These are phyloP conservation scores for Stichodactyla mertensii DNA, from an alignment of 64 coral and sea anemone genomes.

Conservation along the genomic window DNA sequence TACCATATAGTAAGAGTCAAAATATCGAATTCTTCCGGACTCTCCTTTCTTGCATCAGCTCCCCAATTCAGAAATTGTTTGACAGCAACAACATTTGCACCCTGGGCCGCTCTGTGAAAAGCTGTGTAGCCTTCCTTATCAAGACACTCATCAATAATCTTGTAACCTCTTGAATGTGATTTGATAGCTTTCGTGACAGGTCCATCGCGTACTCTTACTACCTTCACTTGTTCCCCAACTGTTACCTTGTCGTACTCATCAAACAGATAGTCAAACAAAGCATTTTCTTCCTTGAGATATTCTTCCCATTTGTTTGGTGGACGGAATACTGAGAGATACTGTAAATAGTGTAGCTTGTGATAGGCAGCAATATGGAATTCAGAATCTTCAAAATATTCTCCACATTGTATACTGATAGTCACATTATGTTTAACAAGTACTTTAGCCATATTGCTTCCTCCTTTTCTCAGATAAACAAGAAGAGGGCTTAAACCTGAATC, in stretches of 20 bases:
- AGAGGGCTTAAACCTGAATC: too few relatives aligned
- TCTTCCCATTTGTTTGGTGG: conserved; percentile 41
- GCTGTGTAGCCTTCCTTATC: conserved; percentile 59
- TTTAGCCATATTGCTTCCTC: conserved; percentile 74
- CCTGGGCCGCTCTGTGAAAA: conserved; percentile 61
- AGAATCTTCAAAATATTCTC: conserved; percentile 33
- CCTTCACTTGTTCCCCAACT: neutral
- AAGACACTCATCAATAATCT: conserved; percentile 42
- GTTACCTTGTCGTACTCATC: conserved; percentile 11
- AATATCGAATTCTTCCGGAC: neutral
- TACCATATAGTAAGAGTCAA: conserved; percentile 39
- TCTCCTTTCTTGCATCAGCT: neutral
- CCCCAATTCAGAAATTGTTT: conserved; percentile 39
- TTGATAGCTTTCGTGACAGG: neutral
- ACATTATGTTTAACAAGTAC: conserved; percentile 47
- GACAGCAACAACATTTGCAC: conserved; percentile 39
- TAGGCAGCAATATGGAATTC: conserved; percentile 51
- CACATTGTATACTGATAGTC: conserved; percentile 28
- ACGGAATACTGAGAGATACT: conserved; percentile 47
- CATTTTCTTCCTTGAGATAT: conserved; percentile 34
- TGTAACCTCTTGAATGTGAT: conserved; percentile 18
- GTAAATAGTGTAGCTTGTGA: conserved; percentile 72
- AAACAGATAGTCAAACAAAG: conserved; percentile 74
- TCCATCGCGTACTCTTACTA: neutral
- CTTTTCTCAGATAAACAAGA: conserved; percentile 26